Conservation (phyloP, 2,113 vertebrate species). For the Ctenomys sociabilis region DNA sequence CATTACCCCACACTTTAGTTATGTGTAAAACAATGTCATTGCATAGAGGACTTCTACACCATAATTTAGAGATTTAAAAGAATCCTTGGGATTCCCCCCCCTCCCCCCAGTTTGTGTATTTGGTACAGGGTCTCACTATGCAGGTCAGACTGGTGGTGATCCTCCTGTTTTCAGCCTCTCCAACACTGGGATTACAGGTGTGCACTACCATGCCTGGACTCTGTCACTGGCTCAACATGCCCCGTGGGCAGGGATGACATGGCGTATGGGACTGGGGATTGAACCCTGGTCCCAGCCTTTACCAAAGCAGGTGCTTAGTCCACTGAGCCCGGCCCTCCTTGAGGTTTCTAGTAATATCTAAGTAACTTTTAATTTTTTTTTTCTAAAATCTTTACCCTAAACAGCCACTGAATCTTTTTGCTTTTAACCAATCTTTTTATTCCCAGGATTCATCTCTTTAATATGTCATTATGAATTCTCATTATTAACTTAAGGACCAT, state of each 20-base stretch:
- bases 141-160: too few relatives aligned
- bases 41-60: not conserved
- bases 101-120: too few relatives aligned
- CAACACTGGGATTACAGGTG: too few relatives aligned
- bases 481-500: not conserved
- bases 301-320: too few relatives aligned
- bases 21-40: not conserved
- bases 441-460: slow-evolving; percentile 41
- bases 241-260: too few relatives aligned
- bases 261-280: too few relatives aligned
- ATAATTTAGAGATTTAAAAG: not conserved
- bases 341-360: not conserved
- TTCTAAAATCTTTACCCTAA: not conserved
- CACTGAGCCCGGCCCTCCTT: not conserved
- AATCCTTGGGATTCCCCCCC: too few relatives aligned
- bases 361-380: slow-evolving; percentile 20
- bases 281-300: too few relatives aligned
- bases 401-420: not conserved
- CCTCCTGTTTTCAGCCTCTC: too few relatives aligned
- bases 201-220: too few relatives aligned
- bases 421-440: not conserved
- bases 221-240: too few relatives aligned
- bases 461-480: slow-evolving; percentile 1
- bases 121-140: too few relatives aligned
- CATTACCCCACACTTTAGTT: not conserved